A percentile compares a stretch with the other conserved stretches of the same genome.
Evolutionary conservation across 2,797 vertebrate genomes (phyloP).

Genomic region (Pseudomugil gertrudae): DNA sequence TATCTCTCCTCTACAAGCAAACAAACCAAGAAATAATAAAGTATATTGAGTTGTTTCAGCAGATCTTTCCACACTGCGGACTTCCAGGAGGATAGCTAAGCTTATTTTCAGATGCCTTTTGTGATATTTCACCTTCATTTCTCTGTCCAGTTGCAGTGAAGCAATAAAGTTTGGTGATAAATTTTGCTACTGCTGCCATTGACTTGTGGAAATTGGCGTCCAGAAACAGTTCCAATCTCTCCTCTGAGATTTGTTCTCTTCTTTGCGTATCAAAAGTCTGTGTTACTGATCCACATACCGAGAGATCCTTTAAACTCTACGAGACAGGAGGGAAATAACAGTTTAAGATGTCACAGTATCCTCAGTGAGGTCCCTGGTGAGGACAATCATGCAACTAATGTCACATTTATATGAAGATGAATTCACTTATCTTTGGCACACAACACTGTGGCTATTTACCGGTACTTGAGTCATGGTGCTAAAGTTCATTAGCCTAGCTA

Average conservation of each 20-base stretch:
- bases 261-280: slow-evolving; percentile 15
- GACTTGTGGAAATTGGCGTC: slow-evolving; percentile 40
- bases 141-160: slow-evolving; percentile 26
- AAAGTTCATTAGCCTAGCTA: too few relatives aligned
- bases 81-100: slow-evolving; percentile 35
- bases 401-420: too few relatives aligned
- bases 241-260: slow-evolving; percentile 31
- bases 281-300: background rate
- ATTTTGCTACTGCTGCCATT: slow-evolving; percentile 30
- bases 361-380: too few relatives aligned
- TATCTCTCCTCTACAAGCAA: slow-evolving; percentile 62
- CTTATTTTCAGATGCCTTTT: slow-evolving; percentile 49
- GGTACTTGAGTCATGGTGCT: too few relatives aligned
- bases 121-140: slow-evolving; percentile 33
- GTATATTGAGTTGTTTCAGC: slow-evolving; percentile 57
- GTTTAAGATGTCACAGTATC: too few relatives aligned
- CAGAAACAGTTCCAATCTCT: slow-evolving; percentile 41
- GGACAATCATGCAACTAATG: too few relatives aligned
- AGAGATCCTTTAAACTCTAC: too few relatives aligned
- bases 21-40: slow-evolving; percentile 68
- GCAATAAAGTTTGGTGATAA: slow-evolving; percentile 61
- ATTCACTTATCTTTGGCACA: too few relatives aligned
- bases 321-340: too few relatives aligned
- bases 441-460: too few relatives aligned
- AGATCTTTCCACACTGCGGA: slow-evolving; percentile 36